phyloP scores from a whole-genome alignment of 2,888 invertebrate genomes.

The Adineta ricciae region DNA sequence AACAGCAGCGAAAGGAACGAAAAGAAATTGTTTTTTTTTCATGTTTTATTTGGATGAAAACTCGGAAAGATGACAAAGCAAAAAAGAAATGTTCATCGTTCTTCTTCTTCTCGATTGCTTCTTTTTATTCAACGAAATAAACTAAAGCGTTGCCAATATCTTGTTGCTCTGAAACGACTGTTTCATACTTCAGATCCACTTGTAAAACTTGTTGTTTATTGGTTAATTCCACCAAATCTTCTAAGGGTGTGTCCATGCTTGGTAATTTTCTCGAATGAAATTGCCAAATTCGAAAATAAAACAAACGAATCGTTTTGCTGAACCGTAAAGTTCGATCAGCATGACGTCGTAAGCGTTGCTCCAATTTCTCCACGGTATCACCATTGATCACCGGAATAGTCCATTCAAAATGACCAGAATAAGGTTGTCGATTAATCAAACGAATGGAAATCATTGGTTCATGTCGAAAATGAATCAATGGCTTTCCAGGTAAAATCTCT shows the following conservation, averaged over 20 bases:
- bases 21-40: no score
- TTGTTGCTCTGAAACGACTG: not conserved
- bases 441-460: constrained; percentile 58
- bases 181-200: not conserved
- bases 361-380: constrained; percentile 61
- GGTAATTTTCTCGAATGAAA: not conserved
- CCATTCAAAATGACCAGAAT: constrained; percentile 66
- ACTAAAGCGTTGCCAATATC: constrained; percentile 7
- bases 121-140: not conserved
- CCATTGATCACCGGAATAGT: constrained; percentile 62
- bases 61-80: no score
- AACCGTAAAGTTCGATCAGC: not conserved
- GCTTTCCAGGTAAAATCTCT: constrained; percentile 80
- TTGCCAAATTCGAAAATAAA: constrained; percentile 7
- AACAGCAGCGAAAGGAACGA: no score
- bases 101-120: no score
- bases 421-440: constrained; percentile 67
- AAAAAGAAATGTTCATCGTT: not conserved
- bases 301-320: not conserved
- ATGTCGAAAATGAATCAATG: constrained; percentile 57
- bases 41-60: no score
- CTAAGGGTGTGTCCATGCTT: not conserved
- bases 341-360: not conserved
- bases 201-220: not conserved
- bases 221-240: not conserved